Evolutionary conservation across 2,113 vertebrate genomes (phyloP).

Genomic region (Dascyllus trimaculatus): DNA sequence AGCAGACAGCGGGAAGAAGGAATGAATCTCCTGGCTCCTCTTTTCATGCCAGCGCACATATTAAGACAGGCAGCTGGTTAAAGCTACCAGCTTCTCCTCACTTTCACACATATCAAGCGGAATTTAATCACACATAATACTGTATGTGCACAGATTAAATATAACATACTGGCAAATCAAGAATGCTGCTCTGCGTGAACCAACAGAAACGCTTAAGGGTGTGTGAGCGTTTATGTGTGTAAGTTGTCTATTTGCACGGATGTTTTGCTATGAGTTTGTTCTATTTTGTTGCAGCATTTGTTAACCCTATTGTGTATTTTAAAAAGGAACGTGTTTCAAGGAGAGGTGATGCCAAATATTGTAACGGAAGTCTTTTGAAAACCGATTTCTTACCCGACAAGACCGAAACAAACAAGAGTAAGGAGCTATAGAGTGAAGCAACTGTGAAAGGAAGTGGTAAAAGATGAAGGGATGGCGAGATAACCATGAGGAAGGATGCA

Average conservation of each 20-base stretch:
- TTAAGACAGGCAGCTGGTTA: conserved; percentile 54
- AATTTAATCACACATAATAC: conserved; percentile 53
- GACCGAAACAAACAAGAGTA: background rate
- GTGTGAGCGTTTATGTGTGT: conserved; percentile 1
- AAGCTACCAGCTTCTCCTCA: conserved; percentile 40
- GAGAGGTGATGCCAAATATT: background rate
- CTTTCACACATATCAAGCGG: conserved; percentile 44
- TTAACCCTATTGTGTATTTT: background rate
- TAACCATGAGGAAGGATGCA: conserved; percentile 64
- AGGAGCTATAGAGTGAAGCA: conserved; percentile 42
- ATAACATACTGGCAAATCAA: conserved; percentile 24
- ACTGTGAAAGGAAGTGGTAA: conserved; percentile 48
- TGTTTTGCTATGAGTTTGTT: background rate
- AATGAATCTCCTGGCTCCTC: conserved; percentile 52
- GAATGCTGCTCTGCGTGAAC: conserved; percentile 28
- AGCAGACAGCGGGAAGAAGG: conserved; percentile 47
- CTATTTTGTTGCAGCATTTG: background rate
- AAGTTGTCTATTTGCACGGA: background rate
- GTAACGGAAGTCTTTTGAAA: background rate
- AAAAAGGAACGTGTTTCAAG: background rate
- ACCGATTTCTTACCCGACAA: background rate
- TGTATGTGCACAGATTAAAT: conserved; percentile 41
- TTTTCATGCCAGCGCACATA: conserved; percentile 43
- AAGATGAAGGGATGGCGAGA: conserved; percentile 53
- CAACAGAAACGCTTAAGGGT: background rate